A percentile compares a stretch with the other conserved stretches of the same genome.
phyloP scores from a whole-genome alignment of 2,113 vertebrate species.

The Boulengeromyrus knoepffleri region DNA sequence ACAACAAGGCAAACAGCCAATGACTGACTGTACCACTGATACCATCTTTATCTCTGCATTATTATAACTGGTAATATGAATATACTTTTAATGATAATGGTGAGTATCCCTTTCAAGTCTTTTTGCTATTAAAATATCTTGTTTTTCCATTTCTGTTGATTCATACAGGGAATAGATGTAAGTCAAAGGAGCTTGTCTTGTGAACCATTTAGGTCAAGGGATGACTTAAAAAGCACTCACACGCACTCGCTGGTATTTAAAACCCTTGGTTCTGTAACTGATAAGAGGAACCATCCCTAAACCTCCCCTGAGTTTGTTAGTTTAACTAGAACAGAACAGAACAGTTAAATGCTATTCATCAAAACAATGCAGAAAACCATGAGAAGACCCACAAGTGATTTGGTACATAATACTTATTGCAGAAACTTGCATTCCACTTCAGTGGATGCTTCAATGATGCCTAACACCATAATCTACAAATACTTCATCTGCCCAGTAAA shows the following conservation, averaged over 20 bases:
- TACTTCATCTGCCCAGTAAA: not conserved
- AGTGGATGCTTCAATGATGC: not conserved
- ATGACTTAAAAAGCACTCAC: not conserved
- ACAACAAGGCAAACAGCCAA: not conserved
- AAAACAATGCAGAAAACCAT: not conserved
- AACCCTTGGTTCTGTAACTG: not conserved
- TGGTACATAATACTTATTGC: not conserved
- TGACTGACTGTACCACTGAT: not conserved
- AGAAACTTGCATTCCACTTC: not conserved
- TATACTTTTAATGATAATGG: not conserved
- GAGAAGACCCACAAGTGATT: not conserved
- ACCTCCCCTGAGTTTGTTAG: not conserved
- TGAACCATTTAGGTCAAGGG: not conserved
- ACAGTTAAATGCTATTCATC: not conserved
- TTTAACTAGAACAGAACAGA: not conserved
- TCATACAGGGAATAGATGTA: not conserved
- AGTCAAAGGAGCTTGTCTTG: not conserved
- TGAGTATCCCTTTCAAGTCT: not conserved
- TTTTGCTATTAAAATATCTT: not conserved
- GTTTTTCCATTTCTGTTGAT: not conserved
- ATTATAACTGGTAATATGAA: not conserved
- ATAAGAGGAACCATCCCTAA: not conserved
- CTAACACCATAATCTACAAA: not conserved
- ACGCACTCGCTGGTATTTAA: not conserved
- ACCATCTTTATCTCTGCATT: not conserved